Evolutionary conservation across 2,888 invertebrate genomes (phyloP), one percentile per base, ranked within the genome.

Genomic region (Balanococcus diminutus): DNA sequence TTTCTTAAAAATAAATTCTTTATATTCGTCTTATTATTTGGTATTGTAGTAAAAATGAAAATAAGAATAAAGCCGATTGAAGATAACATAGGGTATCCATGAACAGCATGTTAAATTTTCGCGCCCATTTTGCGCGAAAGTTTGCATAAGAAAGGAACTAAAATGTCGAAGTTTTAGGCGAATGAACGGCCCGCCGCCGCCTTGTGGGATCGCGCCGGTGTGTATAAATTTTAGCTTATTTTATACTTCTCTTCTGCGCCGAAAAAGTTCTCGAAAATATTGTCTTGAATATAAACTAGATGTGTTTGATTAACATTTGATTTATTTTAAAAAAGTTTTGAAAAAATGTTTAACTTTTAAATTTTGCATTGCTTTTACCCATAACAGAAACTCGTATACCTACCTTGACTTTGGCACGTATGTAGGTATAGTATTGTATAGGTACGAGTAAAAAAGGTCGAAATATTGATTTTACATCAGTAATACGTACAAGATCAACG

Each of bases 281-380:
- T 67, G 61, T 67, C 61, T 67, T 67, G 61, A 67, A 67, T 67
- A 67, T 67, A 67, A 67, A 67, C 28, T 22, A 28, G 25, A 67
- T 67, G 19, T 19, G 51, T 67, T 67, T 67, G 51, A 51, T 51
- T 51, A 51, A 51, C 51, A 19, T 67, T 67, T 67, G 61, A 67
- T 67, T 67, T 67, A n/a, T n/a, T n/a, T n/a, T n/a, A n/a, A n/a
- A 51, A 67, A 67, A 67, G 61, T 67, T 67, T 67, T 67, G 9
- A 14, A 67, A 67, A 56, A 56, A 67, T 67, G 28, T 67, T 28
- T 14, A 19, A 25, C 25, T 67, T 28, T 11, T 25, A 28, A 28
- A 28, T 67, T 28, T 67, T 51, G 51, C 19, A 51, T 51, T 51
- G 51, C 19, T 51, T 51, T 51, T 51, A n/a, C n/a, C n/a, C n/a